Conservation (phyloP, 2,797 vertebrate species). For the Varecia variegata region DNA sequence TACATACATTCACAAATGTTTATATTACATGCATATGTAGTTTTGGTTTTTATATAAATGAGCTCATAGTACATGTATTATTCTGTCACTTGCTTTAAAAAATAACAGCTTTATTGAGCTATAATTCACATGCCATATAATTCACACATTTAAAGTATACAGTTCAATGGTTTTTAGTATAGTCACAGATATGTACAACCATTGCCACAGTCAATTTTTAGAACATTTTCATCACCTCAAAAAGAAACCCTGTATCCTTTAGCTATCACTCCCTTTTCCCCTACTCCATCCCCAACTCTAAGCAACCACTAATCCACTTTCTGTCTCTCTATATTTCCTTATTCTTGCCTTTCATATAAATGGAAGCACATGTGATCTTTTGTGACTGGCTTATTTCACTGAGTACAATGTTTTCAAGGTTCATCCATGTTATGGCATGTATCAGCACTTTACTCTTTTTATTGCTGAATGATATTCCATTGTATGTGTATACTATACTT, state of each 20-base stretch:
- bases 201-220: neutral
- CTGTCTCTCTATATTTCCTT: neutral
- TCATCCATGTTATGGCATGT: neutral
- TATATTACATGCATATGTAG: slow-evolving; percentile 69
- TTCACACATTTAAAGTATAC: slow-evolving; percentile 44
- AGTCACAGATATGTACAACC: neutral
- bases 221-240: slow-evolving; percentile 8
- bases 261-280: neutral
- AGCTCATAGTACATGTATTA: slow-evolving; percentile 59
- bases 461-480: neutral
- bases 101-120: slow-evolving; percentile 56
- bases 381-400: slow-evolving; percentile 9
- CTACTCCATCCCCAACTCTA: neutral
- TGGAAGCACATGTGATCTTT: neutral
- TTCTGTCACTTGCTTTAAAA: slow-evolving; percentile 56
- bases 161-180: slow-evolving; percentile 16
- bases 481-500: neutral
- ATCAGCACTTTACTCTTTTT: slow-evolving; percentile 7
- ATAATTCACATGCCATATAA: slow-evolving; percentile 19
- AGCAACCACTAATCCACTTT: neutral
- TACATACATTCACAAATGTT: slow-evolving; percentile 72
- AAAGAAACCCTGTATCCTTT: neutral
- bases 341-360: slow-evolving; percentile 31
- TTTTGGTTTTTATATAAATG: slow-evolving; percentile 67
- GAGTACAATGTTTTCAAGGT: slow-evolving; percentile 1